Evolutionary conservation across 2,888 invertebrate species (phyloP).

Genomic region (Dinocampus coccinellae): DNA sequence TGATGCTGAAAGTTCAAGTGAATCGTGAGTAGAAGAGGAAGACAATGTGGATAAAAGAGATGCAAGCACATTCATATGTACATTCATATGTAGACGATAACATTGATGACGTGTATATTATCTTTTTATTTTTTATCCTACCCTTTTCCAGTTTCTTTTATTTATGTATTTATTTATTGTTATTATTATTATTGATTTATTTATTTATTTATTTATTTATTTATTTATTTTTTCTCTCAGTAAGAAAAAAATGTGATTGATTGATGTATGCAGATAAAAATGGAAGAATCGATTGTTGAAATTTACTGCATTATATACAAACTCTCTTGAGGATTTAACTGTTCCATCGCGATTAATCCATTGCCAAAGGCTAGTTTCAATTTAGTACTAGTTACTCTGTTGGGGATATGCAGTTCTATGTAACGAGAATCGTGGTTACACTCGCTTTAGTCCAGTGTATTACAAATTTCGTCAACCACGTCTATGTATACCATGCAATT

Average conservation of each 20-base stretch:
- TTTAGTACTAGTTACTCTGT: constrained; percentile 55
- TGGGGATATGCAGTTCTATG: constrained; percentile 41
- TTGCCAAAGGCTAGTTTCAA: constrained; percentile 65
- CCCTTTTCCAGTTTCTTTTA: neutral
- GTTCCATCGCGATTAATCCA: constrained; percentile 52
- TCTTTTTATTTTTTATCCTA: neutral
- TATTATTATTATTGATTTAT: too few species aligned
- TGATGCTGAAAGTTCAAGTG: constrained; percentile 38
- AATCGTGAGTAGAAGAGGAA: constrained; percentile 14
- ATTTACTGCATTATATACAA: constrained; percentile 40
- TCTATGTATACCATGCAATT: constrained; percentile 47
- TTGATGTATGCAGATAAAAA: neutral
- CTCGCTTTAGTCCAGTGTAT: constrained; percentile 35
- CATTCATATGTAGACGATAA: neutral
- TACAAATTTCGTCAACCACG: constrained; percentile 48
- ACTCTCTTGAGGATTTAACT: constrained; percentile 47
- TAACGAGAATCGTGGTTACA: constrained; percentile 45
- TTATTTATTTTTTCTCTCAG: too few species aligned
- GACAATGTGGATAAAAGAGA: too few species aligned
- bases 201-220: too few species aligned
- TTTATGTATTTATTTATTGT: too few species aligned
- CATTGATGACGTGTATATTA: neutral
- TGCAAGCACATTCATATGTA: neutral
- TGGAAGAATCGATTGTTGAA: constrained; percentile 14
- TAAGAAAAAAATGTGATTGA: neutral